phyloP scores from a whole-genome alignment of 2,797 vertebrate species.

The Stomatorhinus walkeri region DNA sequence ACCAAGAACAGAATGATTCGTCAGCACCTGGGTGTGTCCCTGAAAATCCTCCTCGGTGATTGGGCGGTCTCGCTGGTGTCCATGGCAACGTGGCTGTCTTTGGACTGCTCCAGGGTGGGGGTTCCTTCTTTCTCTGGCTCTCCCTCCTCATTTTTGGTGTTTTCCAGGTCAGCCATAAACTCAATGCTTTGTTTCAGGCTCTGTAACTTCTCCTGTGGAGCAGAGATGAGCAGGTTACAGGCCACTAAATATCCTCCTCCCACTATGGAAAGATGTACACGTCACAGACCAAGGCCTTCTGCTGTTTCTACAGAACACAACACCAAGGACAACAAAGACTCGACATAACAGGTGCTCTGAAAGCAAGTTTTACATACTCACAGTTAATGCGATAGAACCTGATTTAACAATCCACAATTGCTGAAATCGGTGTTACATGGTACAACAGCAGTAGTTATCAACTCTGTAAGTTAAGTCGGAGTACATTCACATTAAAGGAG shows the following conservation, averaged over 20 bases:
- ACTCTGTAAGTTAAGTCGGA: background rate
- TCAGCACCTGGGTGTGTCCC: slow-evolving; percentile 74
- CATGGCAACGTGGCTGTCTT: slow-evolving; percentile 11
- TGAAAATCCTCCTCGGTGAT: slow-evolving; percentile 49
- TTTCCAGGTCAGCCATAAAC: slow-evolving; percentile 86
- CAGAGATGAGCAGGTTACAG: background rate
- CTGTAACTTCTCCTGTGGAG: slow-evolving; percentile 81
- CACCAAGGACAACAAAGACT: background rate
- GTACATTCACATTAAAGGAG: background rate
- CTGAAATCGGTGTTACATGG: background rate
- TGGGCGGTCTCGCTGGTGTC: background rate
- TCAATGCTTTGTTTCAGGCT: slow-evolving; percentile 94
- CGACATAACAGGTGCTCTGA: background rate
- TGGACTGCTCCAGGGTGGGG: slow-evolving; percentile 45
- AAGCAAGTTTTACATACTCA: background rate
- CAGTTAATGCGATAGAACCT: background rate
- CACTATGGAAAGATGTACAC: background rate
- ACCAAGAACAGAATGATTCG: background rate
- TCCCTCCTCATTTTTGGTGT: slow-evolving; percentile 55
- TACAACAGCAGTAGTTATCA: background rate
- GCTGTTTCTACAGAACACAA: background rate
- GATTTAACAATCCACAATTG: background rate
- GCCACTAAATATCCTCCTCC: background rate
- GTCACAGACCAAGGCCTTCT: slow-evolving; percentile 1
- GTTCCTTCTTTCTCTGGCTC: slow-evolving; percentile 63